A percentile compares a stretch with the other conserved stretches of the same genome.
phyloP scores from a whole-genome alignment of 1,140 invertebrate species.

The Aphidius gifuensis region DNA sequence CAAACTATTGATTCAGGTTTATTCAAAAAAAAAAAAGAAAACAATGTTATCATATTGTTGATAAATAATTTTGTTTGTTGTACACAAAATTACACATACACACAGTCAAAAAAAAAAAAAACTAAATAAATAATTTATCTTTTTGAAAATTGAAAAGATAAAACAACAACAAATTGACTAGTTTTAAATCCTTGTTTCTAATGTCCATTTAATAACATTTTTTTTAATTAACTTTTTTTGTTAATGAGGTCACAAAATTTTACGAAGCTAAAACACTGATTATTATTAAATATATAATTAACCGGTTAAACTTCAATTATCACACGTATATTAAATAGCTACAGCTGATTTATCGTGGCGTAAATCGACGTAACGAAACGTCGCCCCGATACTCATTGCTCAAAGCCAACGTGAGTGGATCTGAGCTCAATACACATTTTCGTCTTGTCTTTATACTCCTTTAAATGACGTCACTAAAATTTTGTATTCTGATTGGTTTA shows the following conservation, averaged over 20 bases:
- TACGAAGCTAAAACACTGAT: not conserved
- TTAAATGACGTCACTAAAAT: constrained; percentile 18
- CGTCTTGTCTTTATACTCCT: constrained; percentile 12
- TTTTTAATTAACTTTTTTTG: not conserved
- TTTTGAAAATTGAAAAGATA: too few relatives aligned
- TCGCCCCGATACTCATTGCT: constrained; percentile 19
- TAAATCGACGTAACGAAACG: constrained; percentile 11
- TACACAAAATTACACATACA: not conserved
- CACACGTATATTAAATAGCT: constrained; percentile 4
- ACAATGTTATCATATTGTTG: too few relatives aligned
- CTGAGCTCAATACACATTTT: not conserved
- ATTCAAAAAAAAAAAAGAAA: too few relatives aligned
- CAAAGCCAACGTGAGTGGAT: constrained; percentile 18
- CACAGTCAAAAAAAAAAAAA: not conserved
- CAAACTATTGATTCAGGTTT: too few relatives aligned
- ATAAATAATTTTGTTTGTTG: too few relatives aligned
- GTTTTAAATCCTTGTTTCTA: constrained; percentile 33
- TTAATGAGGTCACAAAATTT: not conserved
- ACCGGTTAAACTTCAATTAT: constrained; percentile 10
- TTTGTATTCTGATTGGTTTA: constrained; percentile 7
- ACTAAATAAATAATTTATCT: not conserved
- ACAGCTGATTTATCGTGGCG: constrained; percentile 14
- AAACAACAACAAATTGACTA: constrained; percentile 31
- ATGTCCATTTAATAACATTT: not conserved
- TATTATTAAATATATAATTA: not conserved